Evolutionary conservation across 2,113 vertebrate species (phyloP).

Genomic region (Chloropsis hardwickii): DNA sequence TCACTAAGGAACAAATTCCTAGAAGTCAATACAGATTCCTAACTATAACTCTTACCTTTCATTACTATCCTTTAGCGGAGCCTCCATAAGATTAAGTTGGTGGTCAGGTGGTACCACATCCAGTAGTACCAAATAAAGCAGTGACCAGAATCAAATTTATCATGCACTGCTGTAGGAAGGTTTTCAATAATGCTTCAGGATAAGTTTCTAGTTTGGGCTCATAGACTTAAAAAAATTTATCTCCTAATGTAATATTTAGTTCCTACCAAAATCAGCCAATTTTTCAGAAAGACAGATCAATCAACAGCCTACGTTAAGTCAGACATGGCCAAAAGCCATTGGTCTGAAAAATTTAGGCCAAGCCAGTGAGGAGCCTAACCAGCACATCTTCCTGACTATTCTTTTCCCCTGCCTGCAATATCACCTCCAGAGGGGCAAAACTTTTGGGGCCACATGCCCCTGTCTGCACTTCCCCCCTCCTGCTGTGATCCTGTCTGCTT

Average conservation of each 20-base stretch:
- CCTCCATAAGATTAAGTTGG: neutral
- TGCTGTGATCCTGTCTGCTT: neutral
- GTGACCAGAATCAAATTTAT: neutral
- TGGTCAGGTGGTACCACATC: neutral
- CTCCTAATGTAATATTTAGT: neutral
- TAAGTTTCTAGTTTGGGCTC: neutral
- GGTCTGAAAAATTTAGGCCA: neutral
- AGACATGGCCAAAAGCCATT: neutral
- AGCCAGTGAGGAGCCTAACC: neutral
- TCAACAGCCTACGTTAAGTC: neutral
- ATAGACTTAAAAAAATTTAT: neutral
- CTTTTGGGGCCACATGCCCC: accelerated
- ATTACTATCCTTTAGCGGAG: neutral
- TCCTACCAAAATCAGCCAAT: neutral
- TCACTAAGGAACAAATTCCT: neutral
- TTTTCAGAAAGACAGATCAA: neutral
- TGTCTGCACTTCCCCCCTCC: neutral
- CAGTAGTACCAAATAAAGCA: neutral
- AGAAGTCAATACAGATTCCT: neutral
- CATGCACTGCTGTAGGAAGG: neutral
- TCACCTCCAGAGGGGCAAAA: neutral
- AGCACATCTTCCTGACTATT: neutral
- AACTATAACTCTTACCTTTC: neutral
- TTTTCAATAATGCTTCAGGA: neutral
- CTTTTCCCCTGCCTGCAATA: neutral